phyloP scores from a whole-genome alignment of 2,113 vertebrate genomes.

The Phalacrocorax carbo region DNA sequence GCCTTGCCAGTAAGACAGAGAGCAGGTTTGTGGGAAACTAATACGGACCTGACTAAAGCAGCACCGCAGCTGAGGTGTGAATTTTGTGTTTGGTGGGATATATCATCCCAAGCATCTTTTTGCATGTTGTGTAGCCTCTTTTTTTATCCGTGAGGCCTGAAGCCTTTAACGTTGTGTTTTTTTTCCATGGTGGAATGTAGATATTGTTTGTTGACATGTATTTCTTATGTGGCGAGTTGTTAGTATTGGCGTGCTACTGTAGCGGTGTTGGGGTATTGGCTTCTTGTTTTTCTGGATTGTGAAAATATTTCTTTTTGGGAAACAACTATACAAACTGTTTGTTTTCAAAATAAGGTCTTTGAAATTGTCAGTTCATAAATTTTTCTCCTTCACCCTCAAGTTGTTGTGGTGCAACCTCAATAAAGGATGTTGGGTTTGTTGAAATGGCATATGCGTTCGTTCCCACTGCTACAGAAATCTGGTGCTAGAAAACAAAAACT shows the following conservation, averaged over 20 bases:
- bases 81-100: neutral
- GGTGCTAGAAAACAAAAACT: neutral
- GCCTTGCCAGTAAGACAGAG: neutral
- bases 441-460: accelerated
- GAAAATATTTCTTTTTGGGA: neutral
- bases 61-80: accelerated
- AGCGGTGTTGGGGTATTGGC: neutral
- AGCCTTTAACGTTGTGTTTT: neutral
- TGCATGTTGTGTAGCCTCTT: neutral
- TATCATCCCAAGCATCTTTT: neutral
- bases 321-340: neutral
- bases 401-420: neutral
- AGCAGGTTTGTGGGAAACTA: neutral
- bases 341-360: neutral
- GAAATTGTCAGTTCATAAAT: neutral
- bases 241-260: neutral
- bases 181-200: neutral
- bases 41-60: neutral
- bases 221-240: neutral
- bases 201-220: neutral
- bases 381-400: neutral
- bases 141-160: neutral
- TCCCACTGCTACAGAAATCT: neutral
- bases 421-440: neutral
- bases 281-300: neutral